A percentile compares a stretch with the other conserved stretches of the same genome.
These are phyloP conservation scores for Callitettix versicolor DNA, from an alignment of 1,140 invertebrate species.

Conservation along the genomic window DNA sequence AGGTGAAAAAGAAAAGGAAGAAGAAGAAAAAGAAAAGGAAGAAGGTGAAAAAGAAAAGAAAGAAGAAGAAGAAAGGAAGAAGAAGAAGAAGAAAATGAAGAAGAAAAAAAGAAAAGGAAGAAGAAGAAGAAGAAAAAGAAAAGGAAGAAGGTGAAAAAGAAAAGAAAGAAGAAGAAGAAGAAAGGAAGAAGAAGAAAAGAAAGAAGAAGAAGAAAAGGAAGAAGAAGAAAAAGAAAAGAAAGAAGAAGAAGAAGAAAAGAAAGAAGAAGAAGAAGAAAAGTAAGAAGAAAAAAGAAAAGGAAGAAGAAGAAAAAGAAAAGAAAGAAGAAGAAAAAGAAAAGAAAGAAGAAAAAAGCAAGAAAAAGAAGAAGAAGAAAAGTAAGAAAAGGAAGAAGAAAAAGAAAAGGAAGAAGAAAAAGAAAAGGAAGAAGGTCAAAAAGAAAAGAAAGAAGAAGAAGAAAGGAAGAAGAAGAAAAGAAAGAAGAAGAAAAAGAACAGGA, in stretches of 20 bases:
- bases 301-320: neutral
- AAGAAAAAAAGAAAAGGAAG: neutral
- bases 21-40: neutral
- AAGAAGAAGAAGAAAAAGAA: neutral
- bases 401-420: too few relatives aligned
- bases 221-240: neutral
- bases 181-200: neutral
- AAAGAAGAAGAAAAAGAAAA: too few relatives aligned
- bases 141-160: neutral
- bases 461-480: too few relatives aligned
- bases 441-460: too few relatives aligned
- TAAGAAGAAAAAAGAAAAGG: too few relatives aligned
- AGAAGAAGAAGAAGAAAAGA: neutral
- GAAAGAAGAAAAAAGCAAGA: too few relatives aligned
- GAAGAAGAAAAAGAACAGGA: too few relatives aligned
- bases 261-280: neutral
- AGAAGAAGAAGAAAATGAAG: neutral
- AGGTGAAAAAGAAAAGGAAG: neutral
- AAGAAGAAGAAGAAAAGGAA: neutral
- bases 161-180: neutral
- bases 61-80: conserved; percentile 1
- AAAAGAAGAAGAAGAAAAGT: too few relatives aligned
- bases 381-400: too few relatives aligned
- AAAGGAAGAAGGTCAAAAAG: too few relatives aligned
- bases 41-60: neutral